phyloP scores from a whole-genome alignment of 2,888 invertebrate species.

The Lamproptera curius region DNA sequence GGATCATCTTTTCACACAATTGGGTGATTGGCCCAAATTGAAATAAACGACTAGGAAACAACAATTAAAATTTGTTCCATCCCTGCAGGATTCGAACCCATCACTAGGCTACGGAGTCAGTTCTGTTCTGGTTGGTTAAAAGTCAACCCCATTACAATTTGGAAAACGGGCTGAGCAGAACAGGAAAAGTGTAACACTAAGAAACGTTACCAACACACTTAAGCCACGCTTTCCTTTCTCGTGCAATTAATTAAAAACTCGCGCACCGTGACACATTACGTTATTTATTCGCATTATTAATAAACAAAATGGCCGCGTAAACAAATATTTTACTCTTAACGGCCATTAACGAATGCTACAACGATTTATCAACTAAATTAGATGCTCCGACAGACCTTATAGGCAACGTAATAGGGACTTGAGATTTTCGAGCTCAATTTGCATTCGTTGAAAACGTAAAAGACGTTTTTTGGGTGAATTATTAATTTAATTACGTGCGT shows the following conservation, averaged over 20 bases:
- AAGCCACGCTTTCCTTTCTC: slow-evolving; percentile 3
- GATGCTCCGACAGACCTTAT: slow-evolving; percentile 17
- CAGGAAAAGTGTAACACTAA: too few species aligned
- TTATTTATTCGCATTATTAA: slow-evolving; percentile 23
- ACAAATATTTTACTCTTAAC: slow-evolving; percentile 23
- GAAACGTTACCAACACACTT: slow-evolving; percentile 4
- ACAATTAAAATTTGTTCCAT: too few species aligned
- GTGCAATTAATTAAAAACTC: slow-evolving; percentile 16
- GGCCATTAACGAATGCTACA: slow-evolving; percentile 18
- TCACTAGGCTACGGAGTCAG: too few species aligned
- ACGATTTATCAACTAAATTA: slow-evolving; percentile 13
- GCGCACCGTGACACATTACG: slow-evolving; percentile 14
- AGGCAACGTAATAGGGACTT: slow-evolving; percentile 17
- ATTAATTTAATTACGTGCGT: slow-evolving; percentile 9
- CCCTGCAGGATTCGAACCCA: too few species aligned
- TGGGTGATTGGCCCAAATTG: too few species aligned
- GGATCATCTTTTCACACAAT: too few species aligned
- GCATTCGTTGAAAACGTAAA: slow-evolving; percentile 19
- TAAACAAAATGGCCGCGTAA: slow-evolving; percentile 21
- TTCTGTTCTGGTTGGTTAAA: too few species aligned
- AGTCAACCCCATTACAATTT: too few species aligned
- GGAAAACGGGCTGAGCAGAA: too few species aligned
- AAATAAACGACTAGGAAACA: too few species aligned
- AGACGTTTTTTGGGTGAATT: slow-evolving; percentile 17
- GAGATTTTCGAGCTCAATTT: background rate